Percentiles rank a stretch among this genome's conserved stretches.
Conservation (phyloP, 2,888 invertebrate species). For the Peribatodes rhomboidaria region DNA sequence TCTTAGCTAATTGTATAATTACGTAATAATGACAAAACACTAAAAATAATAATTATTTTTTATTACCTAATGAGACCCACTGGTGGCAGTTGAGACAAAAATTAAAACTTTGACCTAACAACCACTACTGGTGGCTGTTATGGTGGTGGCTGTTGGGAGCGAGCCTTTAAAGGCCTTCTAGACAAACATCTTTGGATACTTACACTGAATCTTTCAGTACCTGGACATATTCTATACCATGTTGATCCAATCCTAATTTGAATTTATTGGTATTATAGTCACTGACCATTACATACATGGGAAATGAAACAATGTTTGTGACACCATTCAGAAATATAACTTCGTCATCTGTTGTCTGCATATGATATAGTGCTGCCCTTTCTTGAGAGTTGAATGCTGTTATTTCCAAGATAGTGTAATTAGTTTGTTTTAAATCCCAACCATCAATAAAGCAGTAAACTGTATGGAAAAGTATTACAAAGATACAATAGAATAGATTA, state of each 20-base stretch:
- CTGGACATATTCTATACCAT: slow-evolving; percentile 58
- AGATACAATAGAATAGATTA: slow-evolving; percentile 17
- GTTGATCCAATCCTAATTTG: slow-evolving; percentile 45
- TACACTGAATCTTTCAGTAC: slow-evolving; percentile 51
- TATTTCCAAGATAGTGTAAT: slow-evolving; percentile 65
- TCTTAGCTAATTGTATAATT: too few species aligned
- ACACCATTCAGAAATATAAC: slow-evolving; percentile 70
- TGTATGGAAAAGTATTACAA: slow-evolving; percentile 22
- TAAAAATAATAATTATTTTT: too few species aligned
- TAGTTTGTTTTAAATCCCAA: slow-evolving; percentile 28
- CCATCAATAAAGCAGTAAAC: slow-evolving; percentile 8
- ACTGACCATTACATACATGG: slow-evolving; percentile 69
- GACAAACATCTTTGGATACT: too few species aligned
- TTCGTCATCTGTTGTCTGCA: slow-evolving; percentile 54
- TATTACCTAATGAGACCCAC: too few species aligned
- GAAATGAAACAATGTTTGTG: slow-evolving; percentile 72
- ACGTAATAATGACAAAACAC: too few species aligned
- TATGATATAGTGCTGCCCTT: slow-evolving; percentile 61
- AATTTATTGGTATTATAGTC: slow-evolving; percentile 53
- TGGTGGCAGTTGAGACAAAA: too few species aligned
- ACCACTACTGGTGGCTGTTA: too few species aligned
- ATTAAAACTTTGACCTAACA: too few species aligned
- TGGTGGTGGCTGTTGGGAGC: too few species aligned
- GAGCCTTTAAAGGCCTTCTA: too few species aligned
- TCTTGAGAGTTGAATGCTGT: slow-evolving; percentile 71